Conservation (phyloP, 1,140 invertebrate species). For the Brachionus manjavacas region DNA sequence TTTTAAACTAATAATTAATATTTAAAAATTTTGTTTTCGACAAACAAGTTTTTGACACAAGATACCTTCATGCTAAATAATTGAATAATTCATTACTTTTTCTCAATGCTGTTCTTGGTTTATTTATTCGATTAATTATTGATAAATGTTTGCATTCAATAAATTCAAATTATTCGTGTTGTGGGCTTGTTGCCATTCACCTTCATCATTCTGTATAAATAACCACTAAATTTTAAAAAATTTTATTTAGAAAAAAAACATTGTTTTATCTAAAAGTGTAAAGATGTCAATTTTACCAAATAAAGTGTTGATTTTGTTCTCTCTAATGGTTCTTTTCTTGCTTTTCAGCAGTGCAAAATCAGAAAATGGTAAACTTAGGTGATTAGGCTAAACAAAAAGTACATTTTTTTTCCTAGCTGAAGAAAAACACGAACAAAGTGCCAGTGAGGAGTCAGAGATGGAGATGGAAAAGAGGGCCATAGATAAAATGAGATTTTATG, state of each 20-base stretch:
- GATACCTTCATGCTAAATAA: background rate
- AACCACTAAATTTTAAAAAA: background rate
- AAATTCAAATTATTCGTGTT: background rate
- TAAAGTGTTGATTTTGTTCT: background rate
- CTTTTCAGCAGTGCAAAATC: background rate
- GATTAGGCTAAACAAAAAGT: background rate
- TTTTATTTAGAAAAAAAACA: background rate
- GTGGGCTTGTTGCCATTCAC: background rate
- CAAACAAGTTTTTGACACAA: background rate
- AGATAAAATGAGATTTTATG: slow-evolving; percentile 42
- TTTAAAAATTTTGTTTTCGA: background rate
- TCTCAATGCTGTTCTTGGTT: background rate
- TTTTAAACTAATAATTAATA: background rate
- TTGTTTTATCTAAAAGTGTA: background rate
- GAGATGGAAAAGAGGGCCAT: background rate
- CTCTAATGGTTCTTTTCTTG: background rate
- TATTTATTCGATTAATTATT: background rate
- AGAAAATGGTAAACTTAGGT: background rate
- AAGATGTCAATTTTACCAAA: background rate
- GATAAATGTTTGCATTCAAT: background rate
- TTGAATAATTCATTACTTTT: background rate
- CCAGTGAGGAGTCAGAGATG: background rate
- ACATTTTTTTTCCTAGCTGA: background rate
- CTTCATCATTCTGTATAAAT: background rate
- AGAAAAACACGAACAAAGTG: background rate